Base-by-base conservation (phyloP, 2,888 invertebrate species). In the Cheilosia vernalis region DNA sequence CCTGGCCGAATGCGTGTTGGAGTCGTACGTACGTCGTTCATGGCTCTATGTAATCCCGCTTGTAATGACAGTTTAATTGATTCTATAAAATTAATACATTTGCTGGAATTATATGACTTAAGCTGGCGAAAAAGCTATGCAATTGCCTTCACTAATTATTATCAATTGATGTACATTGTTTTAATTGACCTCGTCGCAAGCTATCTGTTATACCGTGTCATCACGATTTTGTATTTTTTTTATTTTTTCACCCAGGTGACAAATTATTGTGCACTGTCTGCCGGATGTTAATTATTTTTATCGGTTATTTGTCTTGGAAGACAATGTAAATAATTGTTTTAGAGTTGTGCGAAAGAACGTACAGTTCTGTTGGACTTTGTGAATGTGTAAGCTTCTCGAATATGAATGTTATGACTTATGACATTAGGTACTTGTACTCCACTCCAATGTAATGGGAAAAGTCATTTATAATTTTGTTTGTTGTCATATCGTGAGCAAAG, bases 1-100 rank as follows among this genome's bases (percentile, higher is more conserved):
- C 19, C 17, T 19, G 17, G 0, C 44, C 47, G 47, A 9, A 9
- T 13, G 10, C 13, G 9, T 30, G 30, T 30, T 30, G 30, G 30
- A 7, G 9, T 30, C 10, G 13, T 10, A 13, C 10, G 33, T 13
- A n/a, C 4, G 13, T 63, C 10, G 33, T 13, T 9, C 4, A 19
- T 63, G 33, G 27, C 44, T 49, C 21, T 21, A 19, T 40, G 21
- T 56, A 42, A 82, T 10, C 40, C 55, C 55, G 27, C 4, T 37
- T 49, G 10, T 79, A 79, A 79, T 79, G 51, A 2, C 19, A 64
- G 51, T 79, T 79, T 72, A 84, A 84, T 84, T 84, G 79, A 70
- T 78, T 72, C 61, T 37, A 47, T n/a, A 17, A 42, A 60, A 72
- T 2, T 37, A 56, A 70, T 21, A 7, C 7, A 17, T 13, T 37